Conservation (phyloP, 2,888 invertebrate species). For the Phengaris alcon region DNA sequence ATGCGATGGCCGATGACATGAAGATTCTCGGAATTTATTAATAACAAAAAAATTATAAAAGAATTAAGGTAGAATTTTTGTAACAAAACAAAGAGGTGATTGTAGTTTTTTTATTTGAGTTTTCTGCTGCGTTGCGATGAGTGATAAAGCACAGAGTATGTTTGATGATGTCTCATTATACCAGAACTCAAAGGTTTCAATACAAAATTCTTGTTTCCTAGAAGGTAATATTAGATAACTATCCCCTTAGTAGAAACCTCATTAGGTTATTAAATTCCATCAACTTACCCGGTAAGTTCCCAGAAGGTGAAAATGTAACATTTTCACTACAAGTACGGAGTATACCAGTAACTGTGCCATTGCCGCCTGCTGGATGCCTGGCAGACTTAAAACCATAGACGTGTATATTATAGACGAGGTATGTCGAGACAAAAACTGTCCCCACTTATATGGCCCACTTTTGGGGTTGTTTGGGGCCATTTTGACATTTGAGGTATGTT, state of each 20-base stretch:
- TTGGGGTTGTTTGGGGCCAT: too few relatives aligned
- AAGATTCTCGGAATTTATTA: conserved; percentile 5
- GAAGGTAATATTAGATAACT: not conserved
- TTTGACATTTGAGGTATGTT: too few relatives aligned
- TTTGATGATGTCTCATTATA: too few relatives aligned
- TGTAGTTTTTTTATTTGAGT: not conserved
- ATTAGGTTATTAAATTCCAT: not conserved
- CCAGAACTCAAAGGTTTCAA: too few relatives aligned
- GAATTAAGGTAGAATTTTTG: not conserved
- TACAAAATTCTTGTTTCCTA: not conserved
- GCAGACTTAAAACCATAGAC: too few relatives aligned
- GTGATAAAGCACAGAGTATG: not conserved
- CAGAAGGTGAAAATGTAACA: too few relatives aligned
- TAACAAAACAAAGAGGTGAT: not conserved
- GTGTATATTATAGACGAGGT: too few relatives aligned
- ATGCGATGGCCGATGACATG: conserved; percentile 10
- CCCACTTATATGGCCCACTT: too few relatives aligned
- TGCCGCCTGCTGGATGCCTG: too few relatives aligned
- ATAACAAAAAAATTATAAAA: not conserved
- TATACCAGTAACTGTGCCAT: too few relatives aligned
- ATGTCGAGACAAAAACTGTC: too few relatives aligned
- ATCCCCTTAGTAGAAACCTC: not conserved
- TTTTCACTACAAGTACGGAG: too few relatives aligned
- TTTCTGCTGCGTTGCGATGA: not conserved
- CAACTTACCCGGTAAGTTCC: not conserved